Percentiles rank a stretch among this genome's conserved stretches.
Evolutionary conservation across 2,888 invertebrate genomes (phyloP).

Genomic region (Stenotaenia linearis): DNA sequence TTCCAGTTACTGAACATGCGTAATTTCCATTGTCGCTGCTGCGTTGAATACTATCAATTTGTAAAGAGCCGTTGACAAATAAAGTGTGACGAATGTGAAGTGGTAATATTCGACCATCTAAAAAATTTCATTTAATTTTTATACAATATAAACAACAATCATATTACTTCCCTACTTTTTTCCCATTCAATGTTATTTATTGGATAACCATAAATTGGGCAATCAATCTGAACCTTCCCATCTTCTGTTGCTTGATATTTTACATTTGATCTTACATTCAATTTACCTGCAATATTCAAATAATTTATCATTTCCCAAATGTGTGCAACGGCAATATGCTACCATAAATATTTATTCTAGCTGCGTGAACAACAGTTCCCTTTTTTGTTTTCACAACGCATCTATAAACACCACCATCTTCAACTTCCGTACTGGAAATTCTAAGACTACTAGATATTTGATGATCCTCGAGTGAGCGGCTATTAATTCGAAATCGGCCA

Average conservation of each 20-base stretch:
- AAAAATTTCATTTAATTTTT: neutral
- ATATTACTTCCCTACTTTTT: slow-evolving; percentile 58
- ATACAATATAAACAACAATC: neutral
- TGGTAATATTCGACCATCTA: slow-evolving; percentile 74
- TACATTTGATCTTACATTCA: slow-evolving; percentile 59
- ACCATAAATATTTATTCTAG: neutral
- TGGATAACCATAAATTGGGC: slow-evolving; percentile 91
- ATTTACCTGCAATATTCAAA: neutral
- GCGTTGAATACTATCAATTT: slow-evolving; percentile 86
- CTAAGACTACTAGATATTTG: neutral
- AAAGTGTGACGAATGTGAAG: slow-evolving; percentile 78
- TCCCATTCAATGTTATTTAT: slow-evolving; percentile 91
- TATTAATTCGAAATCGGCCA: neutral
- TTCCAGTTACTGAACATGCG: slow-evolving; percentile 87
- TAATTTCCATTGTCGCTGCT: slow-evolving; percentile 88
- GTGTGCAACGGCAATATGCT: neutral
- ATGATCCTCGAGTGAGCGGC: neutral
- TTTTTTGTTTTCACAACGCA: neutral
- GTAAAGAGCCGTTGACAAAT: slow-evolving; percentile 48
- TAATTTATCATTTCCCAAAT: neutral
- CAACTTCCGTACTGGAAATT: neutral
- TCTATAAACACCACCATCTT: neutral
- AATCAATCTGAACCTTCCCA: slow-evolving; percentile 72
- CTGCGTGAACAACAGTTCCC: neutral
- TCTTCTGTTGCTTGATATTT: slow-evolving; percentile 88